Conservation (phyloP, 2,113 vertebrate species). For the Sclerurus mexicanus region DNA sequence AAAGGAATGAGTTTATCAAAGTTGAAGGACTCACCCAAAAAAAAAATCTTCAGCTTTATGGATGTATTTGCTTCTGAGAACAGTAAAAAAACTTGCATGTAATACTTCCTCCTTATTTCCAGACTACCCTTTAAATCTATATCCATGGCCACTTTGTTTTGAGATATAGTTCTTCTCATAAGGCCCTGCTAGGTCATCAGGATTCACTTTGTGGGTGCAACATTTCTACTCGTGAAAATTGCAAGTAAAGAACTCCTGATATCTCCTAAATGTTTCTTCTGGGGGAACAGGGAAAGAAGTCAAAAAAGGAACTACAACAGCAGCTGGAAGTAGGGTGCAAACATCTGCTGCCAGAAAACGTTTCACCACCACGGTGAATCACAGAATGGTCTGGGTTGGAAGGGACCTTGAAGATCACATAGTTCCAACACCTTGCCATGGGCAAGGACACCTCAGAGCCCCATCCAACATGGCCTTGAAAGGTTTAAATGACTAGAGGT, state of each 20-base stretch:
- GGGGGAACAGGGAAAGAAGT: neutral
- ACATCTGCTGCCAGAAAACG: neutral
- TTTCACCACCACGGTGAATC: neutral
- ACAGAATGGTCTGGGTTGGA: neutral
- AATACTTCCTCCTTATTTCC: neutral
- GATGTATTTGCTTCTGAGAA: fast-evolving
- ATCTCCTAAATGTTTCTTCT: neutral
- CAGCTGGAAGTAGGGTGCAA: neutral
- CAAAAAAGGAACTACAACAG: neutral
- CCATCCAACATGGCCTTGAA: neutral
- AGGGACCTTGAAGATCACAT: neutral
- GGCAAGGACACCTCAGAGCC: neutral
- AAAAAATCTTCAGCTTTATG: neutral
- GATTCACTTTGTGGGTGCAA: neutral
- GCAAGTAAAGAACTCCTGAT: neutral
- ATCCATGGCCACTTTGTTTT: neutral
- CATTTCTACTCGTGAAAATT: neutral
- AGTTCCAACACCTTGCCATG: neutral
- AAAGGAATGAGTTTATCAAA: neutral
- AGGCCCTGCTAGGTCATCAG: fast-evolving
- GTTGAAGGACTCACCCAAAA: neutral
- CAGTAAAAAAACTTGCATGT: neutral
- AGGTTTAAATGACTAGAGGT: neutral
- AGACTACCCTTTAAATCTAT: neutral
- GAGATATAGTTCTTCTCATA: neutral